Evolutionary conservation across 1,140 invertebrate genomes (phyloP), one percentile per base, ranked within the genome.

Genomic region (Drosophila baimaii): DNA sequence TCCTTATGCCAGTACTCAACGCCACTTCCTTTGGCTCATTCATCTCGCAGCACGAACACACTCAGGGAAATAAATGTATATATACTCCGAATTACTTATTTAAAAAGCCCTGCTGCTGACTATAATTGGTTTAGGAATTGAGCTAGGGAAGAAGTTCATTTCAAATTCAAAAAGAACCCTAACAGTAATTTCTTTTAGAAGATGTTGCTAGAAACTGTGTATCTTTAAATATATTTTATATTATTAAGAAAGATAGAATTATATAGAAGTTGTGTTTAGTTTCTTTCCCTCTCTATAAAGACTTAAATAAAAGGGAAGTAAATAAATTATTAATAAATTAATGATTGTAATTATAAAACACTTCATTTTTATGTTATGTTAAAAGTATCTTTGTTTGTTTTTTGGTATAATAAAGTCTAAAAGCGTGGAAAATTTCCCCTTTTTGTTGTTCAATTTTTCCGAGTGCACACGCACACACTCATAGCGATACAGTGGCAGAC

Each of bases 1-100:
- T 88, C 83, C 83, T 86, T 86, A 89, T 86, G 83, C 83, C 68
- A 88, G 79, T 86, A 82, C 79, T 86, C 82, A 86, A 86, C 83
- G 84, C 79, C 84, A 88, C 84, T 86, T 86, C 83, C 83, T 81
- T 83, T 59, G 44, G 76, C 82, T 79, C 83, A 88, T 86, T 88
- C 83, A 88, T 86, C 83, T 82, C 76, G 56, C 66, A 77, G 63
- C 74, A 74, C 68, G 55, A 62, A 55, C 59, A 74, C 61, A 85
- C 73, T 73, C 19, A 46, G 13, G 29, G 15, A 37, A 55, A 44
- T 23, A 35, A 6, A 27, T 54, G n/a, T 29, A 15, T 4, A 13
- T 21, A n/a, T 6, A n/a, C 49, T 13, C 1, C 7, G 8, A n/a
- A 19, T 29, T 13, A 52, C 8, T 8, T 15, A 49, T 49, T 49